A percentile compares a stretch with the other conserved stretches of the same genome.
These are phyloP conservation scores for Himantopus leucocephalus DNA, from an alignment of 2,113 vertebrate species.

Conservation along the genomic window DNA sequence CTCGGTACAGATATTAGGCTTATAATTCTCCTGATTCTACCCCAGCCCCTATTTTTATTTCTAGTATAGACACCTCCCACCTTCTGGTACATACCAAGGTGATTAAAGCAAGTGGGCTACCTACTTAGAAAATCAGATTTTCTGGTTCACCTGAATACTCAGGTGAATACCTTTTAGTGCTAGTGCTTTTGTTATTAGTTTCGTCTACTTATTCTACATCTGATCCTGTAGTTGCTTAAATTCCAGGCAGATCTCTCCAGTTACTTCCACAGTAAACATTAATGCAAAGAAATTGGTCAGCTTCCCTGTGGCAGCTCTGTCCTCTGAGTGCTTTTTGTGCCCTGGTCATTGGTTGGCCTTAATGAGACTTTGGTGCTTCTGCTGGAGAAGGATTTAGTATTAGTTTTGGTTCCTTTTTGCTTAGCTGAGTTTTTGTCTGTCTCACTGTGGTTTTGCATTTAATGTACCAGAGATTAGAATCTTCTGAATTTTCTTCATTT, in stretches of 20 bases:
- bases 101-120: neutral
- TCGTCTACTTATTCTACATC: neutral
- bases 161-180: neutral
- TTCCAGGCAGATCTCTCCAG: neutral
- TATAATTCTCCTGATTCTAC: neutral
- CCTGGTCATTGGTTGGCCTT: neutral
- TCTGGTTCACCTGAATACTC: neutral
- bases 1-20: neutral
- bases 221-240: neutral
- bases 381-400: neutral
- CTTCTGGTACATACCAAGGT: neutral
- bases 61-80: neutral
- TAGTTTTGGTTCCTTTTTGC: neutral
- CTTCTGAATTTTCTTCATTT: neutral
- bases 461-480: neutral
- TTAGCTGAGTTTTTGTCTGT: neutral
- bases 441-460: neutral
- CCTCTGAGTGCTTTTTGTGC: neutral
- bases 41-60: neutral
- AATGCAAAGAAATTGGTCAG: neutral
- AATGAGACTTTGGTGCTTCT: neutral
- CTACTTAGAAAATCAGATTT: neutral
- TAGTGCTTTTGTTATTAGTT: neutral
- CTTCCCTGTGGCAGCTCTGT: neutral
- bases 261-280: neutral